Evolutionary conservation across 2,888 invertebrate genomes (phyloP), one percentile per base, ranked within the genome.

Genomic region (Cryptosula pallasiana): DNA sequence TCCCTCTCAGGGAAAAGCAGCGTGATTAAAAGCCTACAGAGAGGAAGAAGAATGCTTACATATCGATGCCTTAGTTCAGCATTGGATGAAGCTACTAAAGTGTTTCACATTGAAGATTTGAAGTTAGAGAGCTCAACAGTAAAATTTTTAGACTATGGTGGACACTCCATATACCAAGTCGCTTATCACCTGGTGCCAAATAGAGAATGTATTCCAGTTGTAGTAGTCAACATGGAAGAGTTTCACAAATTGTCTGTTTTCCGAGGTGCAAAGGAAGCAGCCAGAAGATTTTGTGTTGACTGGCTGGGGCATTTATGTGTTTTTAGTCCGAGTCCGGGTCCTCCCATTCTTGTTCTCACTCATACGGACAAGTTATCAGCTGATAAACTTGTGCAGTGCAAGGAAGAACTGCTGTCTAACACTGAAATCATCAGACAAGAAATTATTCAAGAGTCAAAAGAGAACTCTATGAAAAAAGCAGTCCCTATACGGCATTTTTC

Each of bases 1-100:
- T 32, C 27, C 3, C 25, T 63, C 29, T 63, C 63, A 27, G 63
- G 63, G 2, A 63, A 63, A 32, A 63, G 29, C 16, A 63, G 63
- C 32, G 13, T 63, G 32, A 32, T 63, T 25, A 20, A 32, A 9
- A 32, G 32, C 32, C 32, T 63, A 5, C 27, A 63, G 13, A 16
- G 13, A 63, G n/a, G 32, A 29, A 9, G 32, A 5, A 2, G 63
- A 5, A 34, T 32, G 34, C 27, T 63, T n/a, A 63, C 63, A 20
- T 29, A 20, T 13, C 63, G 63, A 2, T 63, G 29, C n/a, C 5
- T 32, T n/a, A 63, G 5, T 32, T 32, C 29, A 2, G 34, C 13
- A 32, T 3, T 32, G 5, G 63, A 63, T 63, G 63, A 25, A 20
- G 32, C 63, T 9, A 63, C 63, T 2, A 27, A 32, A n/a, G 63